Evolutionary conservation across 2,888 invertebrate species (phyloP), one percentile per base, ranked within the genome.

Genomic region (Rhagonycha lutea): DNA sequence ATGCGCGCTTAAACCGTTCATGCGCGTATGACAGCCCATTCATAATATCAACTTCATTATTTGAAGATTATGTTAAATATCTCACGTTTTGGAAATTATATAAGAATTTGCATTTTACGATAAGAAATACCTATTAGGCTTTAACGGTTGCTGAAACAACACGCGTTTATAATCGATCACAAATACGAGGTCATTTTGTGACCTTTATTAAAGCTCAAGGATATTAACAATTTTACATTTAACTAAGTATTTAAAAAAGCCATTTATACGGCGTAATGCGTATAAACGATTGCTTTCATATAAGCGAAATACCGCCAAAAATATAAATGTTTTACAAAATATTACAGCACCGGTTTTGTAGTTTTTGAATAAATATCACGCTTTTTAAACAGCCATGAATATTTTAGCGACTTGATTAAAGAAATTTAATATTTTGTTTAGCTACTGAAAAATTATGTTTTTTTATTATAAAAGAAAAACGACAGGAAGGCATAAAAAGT

Each of bases 1-100:
- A 73, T 72, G 77, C 80, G 74, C 78, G 79, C 78, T 81, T 75
- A 79, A 79, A 80, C 80, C 81, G 81, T 82, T 83, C 83, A 83
- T 83, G 83, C 82, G 79, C 80, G 78, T 82, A 83, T 85, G 86
- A 84, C 85, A 84, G 85, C 83, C 83, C 84, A 86, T 86, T 85
- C 85, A 86, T 86, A 86, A 86, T 83, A 79, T 81, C 82, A 79
- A 84, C 84, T 86, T 84, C 84, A 83, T 86, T 85, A 85, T 85
- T 84, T 82, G 84, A 84, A 84, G 84, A 85, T 85, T 85, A 85
- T 85, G 85, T 82, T 84, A 85, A 85, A 84, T 84, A 84, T 82
- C 80, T 77, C 74, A 75, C 80, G 81, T 84, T 84, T 83, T 79
- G 83, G 82, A 80, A 83, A 82, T 83, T 83, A 82, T 82, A 85